Evolutionary conservation across 2,888 invertebrate genomes (phyloP), one percentile per base, ranked within the genome.

Genomic region (Caenorhabditis zanzibari): DNA sequence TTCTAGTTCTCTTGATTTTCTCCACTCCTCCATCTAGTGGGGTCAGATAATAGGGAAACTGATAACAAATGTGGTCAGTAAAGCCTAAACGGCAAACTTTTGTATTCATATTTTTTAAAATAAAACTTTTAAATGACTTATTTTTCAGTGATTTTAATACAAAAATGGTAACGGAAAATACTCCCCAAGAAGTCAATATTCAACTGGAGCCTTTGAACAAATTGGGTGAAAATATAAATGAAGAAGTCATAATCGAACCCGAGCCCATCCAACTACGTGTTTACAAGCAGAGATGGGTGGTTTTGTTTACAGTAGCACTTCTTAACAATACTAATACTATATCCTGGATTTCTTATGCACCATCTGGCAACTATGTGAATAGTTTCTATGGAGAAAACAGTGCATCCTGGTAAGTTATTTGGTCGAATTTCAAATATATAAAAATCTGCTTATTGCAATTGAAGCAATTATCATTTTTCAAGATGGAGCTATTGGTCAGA

Each of bases 341-440:
- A 82, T 83, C 89, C 12, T 94, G 94, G 94, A 93, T 94, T 35
- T 92, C 93, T 12, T 94, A 93, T 87, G 93, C 94, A 9, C 93
- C 94, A 2, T 93, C 94, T 22, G 93, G 93, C 54, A 93, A 94
- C 86, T 90, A 91, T 22, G 92, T 93, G 16, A 92, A 93, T 24
- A 86, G 79, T 2, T 94, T 92, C 85, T 94, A 93, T 41, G 90
- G 90, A 47, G 79, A 73, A 22, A 73, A 66, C 28, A 81, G 84
- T 35, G 89, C 88, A 16, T 63, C 79, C 7, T 88, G 88, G 88
- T 88, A 26, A 59, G 75, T 69, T 41, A 4, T 38, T 10, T 35
- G 3, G 6, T 22, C 19, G 49, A 49, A 49, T 32, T 7, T 32
- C 32, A 35, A 19, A 12, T n/a, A 47, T 1, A 3, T 49, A 4